Evolutionary conservation across 2,797 vertebrate species (phyloP), one percentile per base, ranked within the genome.

Genomic region (Amblyopsis hoosieri): DNA sequence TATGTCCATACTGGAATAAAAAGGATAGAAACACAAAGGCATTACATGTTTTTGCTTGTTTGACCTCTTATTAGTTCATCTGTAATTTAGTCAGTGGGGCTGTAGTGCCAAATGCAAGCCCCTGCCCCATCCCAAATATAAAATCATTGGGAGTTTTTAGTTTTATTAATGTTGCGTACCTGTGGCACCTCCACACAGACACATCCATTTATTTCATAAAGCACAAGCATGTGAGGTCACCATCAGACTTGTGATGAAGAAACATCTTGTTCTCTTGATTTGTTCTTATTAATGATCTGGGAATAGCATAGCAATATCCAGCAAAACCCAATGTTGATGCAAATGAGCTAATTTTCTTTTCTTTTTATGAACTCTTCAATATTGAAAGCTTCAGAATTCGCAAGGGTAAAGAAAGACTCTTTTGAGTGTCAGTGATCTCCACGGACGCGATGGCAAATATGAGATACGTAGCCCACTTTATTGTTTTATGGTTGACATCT

Each of bases 401-500:
- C 17, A 45, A 42, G 57, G 12, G 13, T 56, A 56, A 29, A 72
- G 23, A 15, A 45, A 64, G 63, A 50, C 4, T 62, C 15, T 58
- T 64, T 61, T 45, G 6, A 46, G 19, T 69, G 55, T 54, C 72
- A 74, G 42, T 54, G 50, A 66, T 68, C 45, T 83, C 78, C 12
- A 10, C 29, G 23, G 76, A 69, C 52, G 55, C 56, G 46, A 54
- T 9, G 17, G 56, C 69, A 71, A 70, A 79, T 71, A 78, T 62
- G 55, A 71, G 23, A 67, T 49, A 60, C 15, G 23, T 42, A 17
- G 64, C 51, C 19, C 14, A n/a, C 54, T 74, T 69, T 75, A 75
- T 67, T 67, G 60, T 64, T 55, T 74, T 10, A 74, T 72, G 67
- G 59, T 47, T 77, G 55, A 60, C 62, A 74, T 68, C 62, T 33